phyloP scores from a whole-genome alignment of 2,113 vertebrate genomes.

The Pseudolaguvia tuberculata region DNA sequence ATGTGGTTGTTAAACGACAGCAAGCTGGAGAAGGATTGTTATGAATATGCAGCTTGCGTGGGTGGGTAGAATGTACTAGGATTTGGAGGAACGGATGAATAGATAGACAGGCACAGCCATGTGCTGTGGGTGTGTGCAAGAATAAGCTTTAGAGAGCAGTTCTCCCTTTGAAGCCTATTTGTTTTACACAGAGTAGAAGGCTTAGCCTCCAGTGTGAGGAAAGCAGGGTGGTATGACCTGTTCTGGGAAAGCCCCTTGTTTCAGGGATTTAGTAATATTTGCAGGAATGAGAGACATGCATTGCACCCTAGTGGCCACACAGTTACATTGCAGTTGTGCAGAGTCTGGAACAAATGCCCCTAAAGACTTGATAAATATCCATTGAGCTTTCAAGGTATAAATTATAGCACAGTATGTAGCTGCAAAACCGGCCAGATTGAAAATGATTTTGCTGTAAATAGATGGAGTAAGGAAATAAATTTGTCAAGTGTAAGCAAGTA shows the following conservation, averaged over 20 bases:
- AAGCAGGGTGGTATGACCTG: conserved; percentile 10
- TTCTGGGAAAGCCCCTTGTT: conserved; percentile 41
- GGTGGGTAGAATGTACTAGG: conserved; percentile 18
- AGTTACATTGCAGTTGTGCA: neutral
- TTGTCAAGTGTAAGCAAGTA: neutral
- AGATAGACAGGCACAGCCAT: conserved; percentile 15
- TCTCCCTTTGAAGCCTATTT: conserved; percentile 35
- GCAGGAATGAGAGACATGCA: conserved; percentile 2
- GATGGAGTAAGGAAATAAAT: neutral
- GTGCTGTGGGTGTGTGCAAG: conserved; percentile 7
- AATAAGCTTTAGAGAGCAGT: conserved; percentile 25
- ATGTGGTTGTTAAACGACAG: conserved; percentile 7
- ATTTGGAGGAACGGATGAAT: conserved; percentile 10
- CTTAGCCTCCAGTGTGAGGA: conserved; percentile 1
- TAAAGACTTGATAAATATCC: conserved; percentile 8
- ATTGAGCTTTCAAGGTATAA: neutral
- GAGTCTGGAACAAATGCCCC: neutral
- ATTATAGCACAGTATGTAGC: neutral
- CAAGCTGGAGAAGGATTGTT: neutral
- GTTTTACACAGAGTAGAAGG: conserved; percentile 36
- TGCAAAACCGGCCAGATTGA: neutral
- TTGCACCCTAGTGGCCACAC: conserved; percentile 42
- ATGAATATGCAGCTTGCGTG: conserved; percentile 34
- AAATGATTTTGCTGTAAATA: neutral
- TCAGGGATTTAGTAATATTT: neutral